Conservation (phyloP, 1,140 invertebrate genomes). For the Cepaea nemoralis region DNA sequence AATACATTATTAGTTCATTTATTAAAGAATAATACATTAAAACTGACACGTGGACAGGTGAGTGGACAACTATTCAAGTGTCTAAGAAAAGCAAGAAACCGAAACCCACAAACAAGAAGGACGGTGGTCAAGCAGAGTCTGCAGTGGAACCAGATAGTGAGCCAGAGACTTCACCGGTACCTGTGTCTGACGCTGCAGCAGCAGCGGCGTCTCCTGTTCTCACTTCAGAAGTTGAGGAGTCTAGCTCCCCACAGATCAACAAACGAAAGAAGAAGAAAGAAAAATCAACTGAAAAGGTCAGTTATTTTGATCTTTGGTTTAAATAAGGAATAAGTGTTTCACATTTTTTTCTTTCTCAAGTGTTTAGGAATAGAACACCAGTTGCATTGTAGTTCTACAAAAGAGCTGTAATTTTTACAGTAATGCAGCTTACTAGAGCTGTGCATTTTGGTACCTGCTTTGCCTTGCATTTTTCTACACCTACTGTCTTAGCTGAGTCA, state of each 20-base stretch:
- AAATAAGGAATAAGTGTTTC: neutral
- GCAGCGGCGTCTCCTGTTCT: neutral
- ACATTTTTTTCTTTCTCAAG: neutral
- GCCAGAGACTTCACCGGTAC: neutral
- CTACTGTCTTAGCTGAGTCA: no score
- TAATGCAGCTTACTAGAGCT: no score
- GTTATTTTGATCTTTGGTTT: neutral
- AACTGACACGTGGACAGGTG: neutral
- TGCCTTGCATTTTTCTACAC: no score
- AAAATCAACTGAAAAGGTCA: neutral
- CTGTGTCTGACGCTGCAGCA: neutral
- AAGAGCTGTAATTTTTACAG: no score
- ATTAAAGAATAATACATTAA: neutral
- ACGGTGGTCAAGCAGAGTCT: neutral
- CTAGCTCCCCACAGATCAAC: neutral
- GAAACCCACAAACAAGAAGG: conserved; percentile 15
- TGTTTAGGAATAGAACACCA: no score
- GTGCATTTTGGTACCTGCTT: no score
- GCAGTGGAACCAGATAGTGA: conserved; percentile 4
- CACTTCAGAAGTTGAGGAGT: neutral
- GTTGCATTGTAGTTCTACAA: no score
- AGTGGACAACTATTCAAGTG: conserved; percentile 24
- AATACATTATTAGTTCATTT: no score
- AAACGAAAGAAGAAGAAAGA: conserved; percentile 21
- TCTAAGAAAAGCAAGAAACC: conserved; percentile 26